Percentiles rank a stretch among this genome's conserved stretches.
These are phyloP conservation scores for Mystacides longicornis DNA, from an alignment of 2,888 invertebrate genomes.

Conservation along the genomic window DNA sequence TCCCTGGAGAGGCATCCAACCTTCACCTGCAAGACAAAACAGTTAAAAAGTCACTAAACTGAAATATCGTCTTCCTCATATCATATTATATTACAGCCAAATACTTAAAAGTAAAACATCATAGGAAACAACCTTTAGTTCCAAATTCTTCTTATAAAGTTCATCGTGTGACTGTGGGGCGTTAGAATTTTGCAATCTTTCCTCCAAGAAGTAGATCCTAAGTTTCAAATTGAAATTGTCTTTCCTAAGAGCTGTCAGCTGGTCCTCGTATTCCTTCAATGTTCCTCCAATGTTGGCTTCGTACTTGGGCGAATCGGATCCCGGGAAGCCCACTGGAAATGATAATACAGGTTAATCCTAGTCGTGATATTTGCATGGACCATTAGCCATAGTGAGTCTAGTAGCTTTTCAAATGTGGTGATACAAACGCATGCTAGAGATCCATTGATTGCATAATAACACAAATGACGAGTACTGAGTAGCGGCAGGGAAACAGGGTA, in stretches of 20 bases:
- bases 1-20: slow-evolving; percentile 69
- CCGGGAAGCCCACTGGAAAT: slow-evolving; percentile 1
- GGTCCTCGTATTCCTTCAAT: slow-evolving; percentile 86
- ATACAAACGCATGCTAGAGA: too few relatives aligned
- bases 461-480: too few relatives aligned
- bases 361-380: too few relatives aligned
- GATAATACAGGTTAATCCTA: too few relatives aligned
- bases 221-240: slow-evolving; percentile 91
- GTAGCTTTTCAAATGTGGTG: too few relatives aligned
- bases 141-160: slow-evolving; percentile 58
- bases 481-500: too few relatives aligned
- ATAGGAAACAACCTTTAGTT: slow-evolving; percentile 48
- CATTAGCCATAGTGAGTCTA: too few relatives aligned
- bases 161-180: slow-evolving; percentile 59
- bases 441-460: too few relatives aligned
- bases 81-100: background rate
- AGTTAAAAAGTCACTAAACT: slow-evolving; percentile 9
- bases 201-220: slow-evolving; percentile 85
- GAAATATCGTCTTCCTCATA: background rate
- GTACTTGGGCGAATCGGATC: background rate
- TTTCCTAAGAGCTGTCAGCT: slow-evolving; percentile 71
- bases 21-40: slow-evolving; percentile 54
- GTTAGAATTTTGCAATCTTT: slow-evolving; percentile 63
- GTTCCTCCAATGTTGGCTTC: slow-evolving; percentile 56
- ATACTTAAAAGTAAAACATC: background rate